Base-by-base conservation (phyloP, 2,797 vertebrate genomes). In the Sebastes diploproa region DNA sequence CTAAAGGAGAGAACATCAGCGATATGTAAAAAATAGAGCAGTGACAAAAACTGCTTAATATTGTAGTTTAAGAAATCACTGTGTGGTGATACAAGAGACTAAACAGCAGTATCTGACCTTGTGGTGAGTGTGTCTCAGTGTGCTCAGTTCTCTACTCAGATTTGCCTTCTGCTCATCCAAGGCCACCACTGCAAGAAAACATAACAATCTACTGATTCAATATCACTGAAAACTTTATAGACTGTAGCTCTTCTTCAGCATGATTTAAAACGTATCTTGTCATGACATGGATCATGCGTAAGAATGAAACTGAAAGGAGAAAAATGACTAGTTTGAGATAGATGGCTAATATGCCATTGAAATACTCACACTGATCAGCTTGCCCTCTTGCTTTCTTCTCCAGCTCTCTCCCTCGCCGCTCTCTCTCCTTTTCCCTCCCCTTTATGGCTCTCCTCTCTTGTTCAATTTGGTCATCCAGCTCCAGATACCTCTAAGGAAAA, bases 381-480 rank as follows among this genome's bases (percentile, higher is more conserved):
- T 96, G 96, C 67, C 90, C 90, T 85, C 96, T 93, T 11, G 96
- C 96, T 86, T 96, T 96, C 66, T 93, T 95, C 86, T 96, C 96
- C 14, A 96, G 77, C 13, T 95, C 94, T 79, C 92, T 88, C 77
- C 95, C 94, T 64, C 95, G 82, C n/a, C 78, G 89, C 79, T 96
- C 96, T 38, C 88, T 88, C 86, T 96, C 95, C 63, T 92, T 95
- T 18, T 96, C 95, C 81, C 95, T 93, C 38, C 83, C 93, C 78
- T 86, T 94, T 88, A 95, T 90, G 22, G 92, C 86, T 86, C 95
- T 92, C 75, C 95, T 91, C 76, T 96, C 96, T 72, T 95, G 95
- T 80, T 96, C 96, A 66, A 89, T 94, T 81, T 96, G 95, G 85
- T 96, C 96, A 52, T 96, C 96, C 66, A 96, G 86, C 87, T 96